Evolutionary conservation across 2,888 invertebrate species (phyloP).

Genomic region (Diaperis boleti): DNA sequence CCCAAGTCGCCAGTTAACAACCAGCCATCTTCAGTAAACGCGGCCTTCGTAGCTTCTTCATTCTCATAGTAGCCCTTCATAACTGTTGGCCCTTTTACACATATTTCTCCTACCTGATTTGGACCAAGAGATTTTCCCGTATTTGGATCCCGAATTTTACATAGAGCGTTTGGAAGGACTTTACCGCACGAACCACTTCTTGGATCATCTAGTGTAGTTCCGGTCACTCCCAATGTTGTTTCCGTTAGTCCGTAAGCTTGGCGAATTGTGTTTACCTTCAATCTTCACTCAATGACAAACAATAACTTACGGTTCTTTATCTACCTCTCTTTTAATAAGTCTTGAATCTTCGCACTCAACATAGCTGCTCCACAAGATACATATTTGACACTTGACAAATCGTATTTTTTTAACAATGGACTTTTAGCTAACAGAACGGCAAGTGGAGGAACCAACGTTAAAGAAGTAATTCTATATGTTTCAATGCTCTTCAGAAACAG

Average conservation of each 20-base stretch:
- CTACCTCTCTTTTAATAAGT: slow-evolving; percentile 67
- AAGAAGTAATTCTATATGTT: slow-evolving; percentile 74
- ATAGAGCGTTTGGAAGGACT: slow-evolving; percentile 69
- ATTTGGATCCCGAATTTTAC: slow-evolving; percentile 29
- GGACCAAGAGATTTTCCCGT: slow-evolving; percentile 72
- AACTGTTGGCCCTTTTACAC: slow-evolving; percentile 79
- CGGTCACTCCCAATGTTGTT: slow-evolving; percentile 71
- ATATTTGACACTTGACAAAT: slow-evolving; percentile 76
- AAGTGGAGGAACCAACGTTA: slow-evolving; percentile 84
- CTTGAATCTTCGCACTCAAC: slow-evolving; percentile 76
- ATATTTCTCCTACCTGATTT: slow-evolving; percentile 81
- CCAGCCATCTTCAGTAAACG: slow-evolving; percentile 81
- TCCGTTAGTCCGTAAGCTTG: slow-evolving; percentile 85
- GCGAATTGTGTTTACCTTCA: slow-evolving; percentile 3
- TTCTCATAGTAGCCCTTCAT: slow-evolving; percentile 78
- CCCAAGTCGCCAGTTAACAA: slow-evolving; percentile 85
- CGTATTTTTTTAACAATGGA: slow-evolving; percentile 80
- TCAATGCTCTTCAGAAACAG: slow-evolving; percentile 78
- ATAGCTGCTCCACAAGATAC: slow-evolving; percentile 86
- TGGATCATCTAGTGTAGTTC: slow-evolving; percentile 56
- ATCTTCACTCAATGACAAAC: slow-evolving; percentile 1
- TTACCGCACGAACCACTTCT: slow-evolving; percentile 75
- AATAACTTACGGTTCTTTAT: not conserved
- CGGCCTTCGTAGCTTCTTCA: slow-evolving; percentile 71
- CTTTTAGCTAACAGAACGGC: slow-evolving; percentile 85